Evolutionary conservation across 2,113 vertebrate species (phyloP).

Genomic region (Galeopterus variegatus): DNA sequence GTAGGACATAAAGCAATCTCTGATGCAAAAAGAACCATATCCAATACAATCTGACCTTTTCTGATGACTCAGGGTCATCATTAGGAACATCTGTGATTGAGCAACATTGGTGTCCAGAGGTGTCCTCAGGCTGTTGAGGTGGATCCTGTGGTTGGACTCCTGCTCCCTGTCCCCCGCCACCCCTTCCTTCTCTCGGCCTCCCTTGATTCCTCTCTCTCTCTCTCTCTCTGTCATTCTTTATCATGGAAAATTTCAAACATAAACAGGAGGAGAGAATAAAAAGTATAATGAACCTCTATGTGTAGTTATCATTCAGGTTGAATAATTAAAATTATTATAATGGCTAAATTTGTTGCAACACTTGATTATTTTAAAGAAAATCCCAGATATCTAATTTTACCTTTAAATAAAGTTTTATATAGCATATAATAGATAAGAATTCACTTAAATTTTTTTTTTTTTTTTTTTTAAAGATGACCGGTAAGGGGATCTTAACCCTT

Average conservation of each 20-base stretch:
- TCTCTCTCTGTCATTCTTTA: background rate
- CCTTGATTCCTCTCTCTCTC: background rate
- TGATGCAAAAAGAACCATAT: background rate
- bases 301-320: background rate
- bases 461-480: too few relatives aligned
- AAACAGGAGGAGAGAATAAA: background rate
- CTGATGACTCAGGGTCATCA: background rate
- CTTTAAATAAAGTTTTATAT: too few relatives aligned
- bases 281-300: background rate
- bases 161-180: too few relatives aligned
- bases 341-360: background rate
- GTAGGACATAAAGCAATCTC: slow-evolving; percentile 4
- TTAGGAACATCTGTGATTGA: background rate
- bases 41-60: background rate
- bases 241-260: background rate
- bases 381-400: too few relatives aligned
- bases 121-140: background rate
- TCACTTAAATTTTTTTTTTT: too few relatives aligned
- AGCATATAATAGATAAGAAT: too few relatives aligned
- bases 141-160: background rate
- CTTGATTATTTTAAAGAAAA: too few relatives aligned
- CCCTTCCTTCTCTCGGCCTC: too few relatives aligned
- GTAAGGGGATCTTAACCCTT: too few relatives aligned
- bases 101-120: background rate
- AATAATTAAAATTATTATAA: background rate